Percentiles rank a stretch among this genome's conserved stretches.
Conservation (phyloP, 2,797 vertebrate genomes). For the Microchirus variegatus region DNA sequence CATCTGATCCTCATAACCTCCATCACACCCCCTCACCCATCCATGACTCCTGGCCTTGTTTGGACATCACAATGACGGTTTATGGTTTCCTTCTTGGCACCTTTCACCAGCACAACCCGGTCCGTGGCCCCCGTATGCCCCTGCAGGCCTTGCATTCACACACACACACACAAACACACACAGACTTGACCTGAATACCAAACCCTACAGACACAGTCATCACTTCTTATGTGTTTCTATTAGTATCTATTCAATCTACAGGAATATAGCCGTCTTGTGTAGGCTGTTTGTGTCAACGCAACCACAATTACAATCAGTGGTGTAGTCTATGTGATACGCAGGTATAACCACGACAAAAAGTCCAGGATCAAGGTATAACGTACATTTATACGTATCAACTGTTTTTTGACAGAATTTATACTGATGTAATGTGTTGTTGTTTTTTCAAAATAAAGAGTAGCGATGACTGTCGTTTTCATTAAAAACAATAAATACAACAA, state of each 20-base stretch:
- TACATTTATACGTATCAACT: no score
- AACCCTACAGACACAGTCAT: neutral
- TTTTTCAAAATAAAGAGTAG: no score
- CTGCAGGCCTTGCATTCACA: constrained; percentile 29
- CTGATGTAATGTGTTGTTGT: no score
- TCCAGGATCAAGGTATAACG: no score
- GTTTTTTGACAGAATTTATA: no score
- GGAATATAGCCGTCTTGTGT: no score
- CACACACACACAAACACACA: constrained; percentile 3
- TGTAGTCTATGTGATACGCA: no score
- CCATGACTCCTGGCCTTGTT: constrained; percentile 55
- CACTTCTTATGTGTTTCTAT: neutral
- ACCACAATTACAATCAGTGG: no score
- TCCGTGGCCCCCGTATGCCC: constrained; percentile 50
- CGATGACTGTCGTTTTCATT: no score
- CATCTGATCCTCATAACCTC: constrained; percentile 62
- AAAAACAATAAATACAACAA: no score
- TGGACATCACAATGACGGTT: constrained; percentile 58
- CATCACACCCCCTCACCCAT: constrained; percentile 48
- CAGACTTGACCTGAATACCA: constrained; percentile 46
- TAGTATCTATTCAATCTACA: neutral
- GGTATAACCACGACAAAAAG: no score
- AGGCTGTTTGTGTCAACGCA: no score
- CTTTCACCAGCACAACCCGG: constrained; percentile 8
- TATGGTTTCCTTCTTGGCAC: constrained; percentile 64